phyloP scores from a whole-genome alignment of 2,888 invertebrate species.

The Pammene fasciana region DNA sequence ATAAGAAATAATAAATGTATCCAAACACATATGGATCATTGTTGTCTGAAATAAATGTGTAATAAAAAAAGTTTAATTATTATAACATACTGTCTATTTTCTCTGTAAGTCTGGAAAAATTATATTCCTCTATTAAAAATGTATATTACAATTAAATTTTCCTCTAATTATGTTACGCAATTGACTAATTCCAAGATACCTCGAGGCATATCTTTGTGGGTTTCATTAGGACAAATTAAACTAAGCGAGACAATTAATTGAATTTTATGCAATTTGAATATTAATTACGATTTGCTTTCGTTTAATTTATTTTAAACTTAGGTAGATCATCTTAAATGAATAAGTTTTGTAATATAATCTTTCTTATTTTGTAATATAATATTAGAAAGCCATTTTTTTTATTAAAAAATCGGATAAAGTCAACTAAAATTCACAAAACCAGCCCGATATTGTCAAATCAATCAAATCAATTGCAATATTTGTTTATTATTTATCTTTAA shows the following conservation, averaged over 20 bases:
- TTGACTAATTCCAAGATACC: slow-evolving; percentile 3
- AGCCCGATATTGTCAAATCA: too few relatives aligned
- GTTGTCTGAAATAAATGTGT: too few relatives aligned
- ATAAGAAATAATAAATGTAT: too few relatives aligned
- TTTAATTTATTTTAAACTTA: neutral
- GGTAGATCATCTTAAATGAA: neutral
- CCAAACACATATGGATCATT: too few relatives aligned
- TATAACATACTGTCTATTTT: neutral
- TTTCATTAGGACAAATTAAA: slow-evolving; percentile 26
- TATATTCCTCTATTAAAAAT: neutral
- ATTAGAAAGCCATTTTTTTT: too few relatives aligned
- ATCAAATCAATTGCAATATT: too few relatives aligned
- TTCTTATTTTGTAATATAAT: too few relatives aligned
- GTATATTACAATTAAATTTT: neutral
- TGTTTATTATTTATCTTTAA: too few relatives aligned
- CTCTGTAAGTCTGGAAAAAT: neutral
- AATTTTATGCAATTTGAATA: slow-evolving; percentile 4
- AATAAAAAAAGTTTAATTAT: too few relatives aligned
- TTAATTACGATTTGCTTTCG: slow-evolving; percentile 7
- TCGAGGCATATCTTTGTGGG: neutral
- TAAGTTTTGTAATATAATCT: too few relatives aligned
- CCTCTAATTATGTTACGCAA: slow-evolving; percentile 11
- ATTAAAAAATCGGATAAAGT: too few relatives aligned
- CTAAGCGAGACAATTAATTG: slow-evolving; percentile 3
- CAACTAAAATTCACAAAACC: too few relatives aligned